phyloP scores from a whole-genome alignment of 2,113 vertebrate species.

The Zosterops lateralis region DNA sequence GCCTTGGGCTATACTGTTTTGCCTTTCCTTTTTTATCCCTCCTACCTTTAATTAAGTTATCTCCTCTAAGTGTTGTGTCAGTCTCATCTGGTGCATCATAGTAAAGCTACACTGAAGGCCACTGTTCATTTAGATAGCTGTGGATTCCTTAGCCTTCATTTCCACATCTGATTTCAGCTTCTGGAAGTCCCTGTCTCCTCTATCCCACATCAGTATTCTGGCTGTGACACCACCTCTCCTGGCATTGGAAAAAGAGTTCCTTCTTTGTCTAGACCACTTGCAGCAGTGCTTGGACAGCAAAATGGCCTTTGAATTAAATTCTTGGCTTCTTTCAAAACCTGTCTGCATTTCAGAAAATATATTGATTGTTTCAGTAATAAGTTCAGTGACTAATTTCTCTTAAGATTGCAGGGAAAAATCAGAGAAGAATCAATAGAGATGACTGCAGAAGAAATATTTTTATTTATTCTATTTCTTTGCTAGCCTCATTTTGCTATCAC shows the following conservation, averaged over 20 bases:
- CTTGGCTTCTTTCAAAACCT: not conserved
- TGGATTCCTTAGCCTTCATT: not conserved
- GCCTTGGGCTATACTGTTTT: not conserved
- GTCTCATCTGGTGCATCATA: not conserved
- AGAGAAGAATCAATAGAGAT: not conserved
- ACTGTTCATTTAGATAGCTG: not conserved
- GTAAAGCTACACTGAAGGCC: not conserved
- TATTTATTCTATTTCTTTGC: not conserved
- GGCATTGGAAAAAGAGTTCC: not conserved
- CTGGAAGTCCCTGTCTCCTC: not conserved
- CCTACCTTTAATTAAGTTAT: not conserved
- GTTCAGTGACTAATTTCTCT: not conserved
- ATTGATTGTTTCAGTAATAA: not conserved
- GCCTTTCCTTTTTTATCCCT: rapidly evolving
- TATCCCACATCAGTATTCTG: not conserved
- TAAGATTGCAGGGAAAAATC: not conserved
- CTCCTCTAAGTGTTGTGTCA: not conserved
- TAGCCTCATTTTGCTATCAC: not conserved
- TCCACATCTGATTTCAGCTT: not conserved
- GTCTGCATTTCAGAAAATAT: not conserved
- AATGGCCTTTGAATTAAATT: not conserved
- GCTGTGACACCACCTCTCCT: not conserved
- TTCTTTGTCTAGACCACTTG: not conserved
- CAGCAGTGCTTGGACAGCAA: not conserved
- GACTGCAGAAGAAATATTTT: not conserved